These are phyloP conservation scores for Enteromius anoplus DNA, from an alignment of 2,797 vertebrate species.

Conservation along the genomic window DNA sequence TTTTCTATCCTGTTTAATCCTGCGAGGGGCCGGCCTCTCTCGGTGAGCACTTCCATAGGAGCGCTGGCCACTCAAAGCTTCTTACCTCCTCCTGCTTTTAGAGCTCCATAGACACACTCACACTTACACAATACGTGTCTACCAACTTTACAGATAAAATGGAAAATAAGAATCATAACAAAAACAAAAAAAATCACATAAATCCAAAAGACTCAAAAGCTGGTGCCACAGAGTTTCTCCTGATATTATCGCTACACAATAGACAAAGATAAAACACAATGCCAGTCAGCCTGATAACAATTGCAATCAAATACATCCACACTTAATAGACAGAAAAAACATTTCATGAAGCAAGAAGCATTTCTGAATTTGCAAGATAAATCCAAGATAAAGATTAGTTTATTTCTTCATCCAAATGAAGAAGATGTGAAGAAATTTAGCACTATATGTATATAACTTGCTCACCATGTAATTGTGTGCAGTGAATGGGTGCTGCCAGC, in stretches of 20 bases:
- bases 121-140: conserved; percentile 16
- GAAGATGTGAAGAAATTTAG: not conserved
- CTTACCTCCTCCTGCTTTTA: conserved; percentile 58
- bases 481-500: not conserved
- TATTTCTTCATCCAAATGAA: not conserved
- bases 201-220: not conserved
- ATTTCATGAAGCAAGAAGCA: not conserved
- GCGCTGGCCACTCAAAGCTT: conserved; percentile 62
- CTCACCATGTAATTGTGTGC: not conserved
- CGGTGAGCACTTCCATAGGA: conserved; percentile 65
- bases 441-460: not conserved
- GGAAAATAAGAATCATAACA: conserved; percentile 6
- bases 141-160: conserved; percentile 41
- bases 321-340: not conserved
- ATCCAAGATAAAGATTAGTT: not conserved
- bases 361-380: not conserved
- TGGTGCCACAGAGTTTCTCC: not conserved
- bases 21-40: conserved; percentile 38
- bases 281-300: not conserved
- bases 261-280: conserved; percentile 10
- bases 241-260: conserved; percentile 6
- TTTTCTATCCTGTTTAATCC: conserved; percentile 63
- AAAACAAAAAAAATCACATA: conserved; percentile 39
- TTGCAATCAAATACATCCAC: not conserved
- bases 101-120: conserved; percentile 25